phyloP scores from a whole-genome alignment of 2,888 invertebrate genomes.

The Odontocerum albicorne region DNA sequence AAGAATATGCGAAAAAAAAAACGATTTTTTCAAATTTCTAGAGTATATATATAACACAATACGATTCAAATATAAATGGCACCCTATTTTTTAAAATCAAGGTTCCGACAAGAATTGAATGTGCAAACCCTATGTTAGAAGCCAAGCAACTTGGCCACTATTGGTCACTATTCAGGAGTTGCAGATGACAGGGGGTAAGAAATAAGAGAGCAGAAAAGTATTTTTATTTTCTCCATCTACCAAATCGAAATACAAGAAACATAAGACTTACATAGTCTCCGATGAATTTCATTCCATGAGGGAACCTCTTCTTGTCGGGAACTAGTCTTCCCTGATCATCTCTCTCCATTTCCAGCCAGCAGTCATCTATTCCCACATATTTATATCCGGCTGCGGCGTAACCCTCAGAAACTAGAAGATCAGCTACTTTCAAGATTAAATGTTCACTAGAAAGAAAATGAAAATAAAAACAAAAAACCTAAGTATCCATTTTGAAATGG shows the following conservation, averaged over 20 bases:
- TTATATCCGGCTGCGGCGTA: conserved; percentile 62
- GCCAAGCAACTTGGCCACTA: too few species aligned
- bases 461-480: background rate
- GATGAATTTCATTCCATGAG: conserved; percentile 61
- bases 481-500: background rate
- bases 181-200: too few species aligned
- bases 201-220: too few species aligned
- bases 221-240: too few species aligned
- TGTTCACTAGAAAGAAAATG: conserved; percentile 49
- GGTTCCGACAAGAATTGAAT: too few species aligned
- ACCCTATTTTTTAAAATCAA: too few species aligned
- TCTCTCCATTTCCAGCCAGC: conserved; percentile 59
- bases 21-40: too few species aligned
- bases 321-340: conserved; percentile 51
- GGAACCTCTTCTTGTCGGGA: conserved; percentile 60
- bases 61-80: too few species aligned
- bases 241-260: background rate
- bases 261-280: conserved; percentile 58
- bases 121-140: too few species aligned
- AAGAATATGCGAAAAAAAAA: too few species aligned
- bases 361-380: conserved; percentile 63
- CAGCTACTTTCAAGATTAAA: conserved; percentile 57
- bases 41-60: too few species aligned
- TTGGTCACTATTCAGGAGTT: too few species aligned
- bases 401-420: conserved; percentile 59